These are phyloP conservation scores for Clivina fossor DNA, from an alignment of 2,888 invertebrate species.

Conservation along the genomic window DNA sequence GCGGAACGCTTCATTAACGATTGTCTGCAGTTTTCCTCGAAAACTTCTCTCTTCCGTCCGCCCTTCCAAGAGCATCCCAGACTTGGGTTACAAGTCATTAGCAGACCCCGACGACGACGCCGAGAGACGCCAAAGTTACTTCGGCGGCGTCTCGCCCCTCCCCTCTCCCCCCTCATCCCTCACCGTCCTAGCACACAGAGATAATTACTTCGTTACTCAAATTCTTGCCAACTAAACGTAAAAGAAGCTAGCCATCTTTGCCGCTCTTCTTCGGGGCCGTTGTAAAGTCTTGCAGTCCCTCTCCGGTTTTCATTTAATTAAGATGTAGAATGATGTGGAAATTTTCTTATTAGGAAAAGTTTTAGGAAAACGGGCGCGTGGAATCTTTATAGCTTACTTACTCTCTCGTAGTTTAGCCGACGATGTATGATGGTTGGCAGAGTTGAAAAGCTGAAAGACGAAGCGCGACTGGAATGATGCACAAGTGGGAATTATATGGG, in stretches of 20 bases:
- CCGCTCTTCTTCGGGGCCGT: too few species aligned
- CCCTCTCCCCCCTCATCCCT: too few species aligned
- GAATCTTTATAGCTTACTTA: constrained; percentile 32
- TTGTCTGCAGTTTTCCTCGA: background rate
- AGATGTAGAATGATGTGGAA: constrained; percentile 47
- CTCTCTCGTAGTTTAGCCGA: constrained; percentile 17
- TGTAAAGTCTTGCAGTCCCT: too few species aligned
- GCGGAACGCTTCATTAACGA: background rate
- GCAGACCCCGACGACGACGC: constrained; percentile 14
- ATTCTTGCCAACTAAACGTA: constrained; percentile 52
- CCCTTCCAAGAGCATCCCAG: constrained; percentile 10
- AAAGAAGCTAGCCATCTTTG: constrained; percentile 48
- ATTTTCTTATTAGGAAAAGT: constrained; percentile 34
- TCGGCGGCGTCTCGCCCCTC: too few species aligned
- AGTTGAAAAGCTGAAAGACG: background rate
- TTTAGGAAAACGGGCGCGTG: constrained; percentile 30
- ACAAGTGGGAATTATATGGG: background rate
- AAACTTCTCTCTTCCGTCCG: background rate
- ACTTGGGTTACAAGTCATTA: constrained; percentile 35
- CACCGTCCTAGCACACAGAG: constrained; percentile 40
- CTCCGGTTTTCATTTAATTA: constrained; percentile 53
- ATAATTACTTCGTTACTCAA: constrained; percentile 55
- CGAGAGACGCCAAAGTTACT: too few species aligned
- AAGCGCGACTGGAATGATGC: background rate
- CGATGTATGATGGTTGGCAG: constrained; percentile 15